phyloP scores from a whole-genome alignment of 2,797 vertebrate genomes.

The Helicolenus hilgendorfi region DNA sequence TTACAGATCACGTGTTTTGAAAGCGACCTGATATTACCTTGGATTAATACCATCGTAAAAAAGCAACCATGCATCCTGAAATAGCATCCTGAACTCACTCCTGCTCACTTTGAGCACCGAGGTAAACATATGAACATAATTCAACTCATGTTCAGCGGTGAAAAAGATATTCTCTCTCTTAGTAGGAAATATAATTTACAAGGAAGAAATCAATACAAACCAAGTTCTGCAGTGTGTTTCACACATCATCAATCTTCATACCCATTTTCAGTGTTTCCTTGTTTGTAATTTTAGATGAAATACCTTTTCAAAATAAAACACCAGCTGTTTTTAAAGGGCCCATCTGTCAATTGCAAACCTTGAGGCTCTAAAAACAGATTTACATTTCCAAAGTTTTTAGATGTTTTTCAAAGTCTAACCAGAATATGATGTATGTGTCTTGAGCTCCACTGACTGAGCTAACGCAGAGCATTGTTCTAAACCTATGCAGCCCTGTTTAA shows the following conservation, averaged over 20 bases:
- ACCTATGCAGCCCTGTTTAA: slow-evolving; percentile 26
- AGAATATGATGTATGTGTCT: not conserved
- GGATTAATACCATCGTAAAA: not conserved
- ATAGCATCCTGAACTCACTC: not conserved
- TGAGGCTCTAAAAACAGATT: not conserved
- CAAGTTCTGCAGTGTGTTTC: not conserved
- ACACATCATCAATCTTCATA: not conserved
- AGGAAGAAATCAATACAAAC: not conserved
- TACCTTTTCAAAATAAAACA: slow-evolving; percentile 6
- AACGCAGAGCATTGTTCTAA: slow-evolving; percentile 20
- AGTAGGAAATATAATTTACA: slow-evolving; percentile 5
- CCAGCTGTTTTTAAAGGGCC: not conserved
- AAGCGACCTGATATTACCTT: not conserved
- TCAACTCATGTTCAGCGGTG: not conserved
- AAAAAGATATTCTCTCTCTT: not conserved
- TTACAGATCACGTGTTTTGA: not conserved
- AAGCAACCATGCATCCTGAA: not conserved
- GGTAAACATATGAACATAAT: not conserved
- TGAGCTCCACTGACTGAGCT: not conserved
- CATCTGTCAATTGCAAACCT: not conserved
- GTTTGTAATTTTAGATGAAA: not conserved
- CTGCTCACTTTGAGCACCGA: not conserved
- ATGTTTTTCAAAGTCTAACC: not conserved
- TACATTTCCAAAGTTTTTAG: not conserved
- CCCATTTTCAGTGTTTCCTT: not conserved